Percentiles rank a stretch among this genome's conserved stretches.
phyloP scores from a whole-genome alignment of 2,888 invertebrate species.

The Troides oblongomaculatus region DNA sequence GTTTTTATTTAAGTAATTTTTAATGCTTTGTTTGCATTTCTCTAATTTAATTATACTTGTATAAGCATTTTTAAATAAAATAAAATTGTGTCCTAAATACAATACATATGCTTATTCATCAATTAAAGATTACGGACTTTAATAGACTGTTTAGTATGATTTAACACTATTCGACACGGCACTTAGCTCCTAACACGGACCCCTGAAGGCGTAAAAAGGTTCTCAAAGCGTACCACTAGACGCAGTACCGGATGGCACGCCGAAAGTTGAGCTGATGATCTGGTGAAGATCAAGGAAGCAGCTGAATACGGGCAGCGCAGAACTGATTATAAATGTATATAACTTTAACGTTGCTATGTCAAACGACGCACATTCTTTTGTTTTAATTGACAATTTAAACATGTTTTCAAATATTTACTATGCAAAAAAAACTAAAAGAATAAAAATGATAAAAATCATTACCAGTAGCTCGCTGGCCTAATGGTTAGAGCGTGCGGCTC shows the following conservation, averaged over 20 bases:
- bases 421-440: background rate
- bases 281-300: too few relatives aligned
- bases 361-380: background rate
- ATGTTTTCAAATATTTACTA: background rate
- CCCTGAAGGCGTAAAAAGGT: too few relatives aligned
- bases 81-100: slow-evolving; percentile 29
- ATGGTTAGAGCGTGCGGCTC: too few relatives aligned
- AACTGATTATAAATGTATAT: background rate
- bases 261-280: too few relatives aligned
- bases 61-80: slow-evolving; percentile 41
- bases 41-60: slow-evolving; percentile 29
- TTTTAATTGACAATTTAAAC: background rate
- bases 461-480: too few relatives aligned
- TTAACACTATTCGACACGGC: too few relatives aligned
- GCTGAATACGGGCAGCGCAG: too few relatives aligned
- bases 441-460: background rate
- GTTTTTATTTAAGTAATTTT: slow-evolving; percentile 43
- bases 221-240: too few relatives aligned
- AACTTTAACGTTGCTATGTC: background rate
- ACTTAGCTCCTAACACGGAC: too few relatives aligned
- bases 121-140: background rate
- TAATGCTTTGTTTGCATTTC: slow-evolving; percentile 42
- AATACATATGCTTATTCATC: background rate
- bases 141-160: background rate
- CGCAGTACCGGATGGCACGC: too few relatives aligned